Evolutionary conservation across 1,140 invertebrate genomes (phyloP).

Genomic region (Dolichoris vasculosae): DNA sequence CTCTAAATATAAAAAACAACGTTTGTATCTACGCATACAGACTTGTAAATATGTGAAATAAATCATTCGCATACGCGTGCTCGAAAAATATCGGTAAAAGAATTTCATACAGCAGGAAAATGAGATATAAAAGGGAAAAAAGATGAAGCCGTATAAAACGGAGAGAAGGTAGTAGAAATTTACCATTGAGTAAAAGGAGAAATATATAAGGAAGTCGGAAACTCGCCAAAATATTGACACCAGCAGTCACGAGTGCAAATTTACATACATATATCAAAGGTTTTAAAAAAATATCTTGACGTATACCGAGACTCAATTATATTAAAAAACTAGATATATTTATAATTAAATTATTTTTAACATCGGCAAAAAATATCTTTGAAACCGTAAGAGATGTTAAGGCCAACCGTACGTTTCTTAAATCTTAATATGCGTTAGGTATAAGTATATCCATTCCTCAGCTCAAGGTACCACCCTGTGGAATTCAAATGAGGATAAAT

Average conservation of each 20-base stretch:
- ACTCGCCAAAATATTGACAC: conserved; percentile 51
- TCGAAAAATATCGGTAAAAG: conserved; percentile 17
- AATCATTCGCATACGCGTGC: not conserved
- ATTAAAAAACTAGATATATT: not conserved
- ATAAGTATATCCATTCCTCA: not conserved
- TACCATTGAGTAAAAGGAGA: conserved; percentile 48
- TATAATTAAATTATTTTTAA: not conserved
- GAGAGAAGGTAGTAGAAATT: not conserved
- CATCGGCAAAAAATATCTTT: not conserved
- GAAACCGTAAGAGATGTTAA: not conserved
- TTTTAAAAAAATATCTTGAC: conserved; percentile 67
- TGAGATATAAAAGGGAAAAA: conserved; percentile 25
- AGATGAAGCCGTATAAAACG: not conserved
- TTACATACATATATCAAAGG: conserved; percentile 65
- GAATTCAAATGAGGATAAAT: conserved; percentile 72
- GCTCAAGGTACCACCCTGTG: conserved; percentile 52
- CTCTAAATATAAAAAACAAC: not conserved
- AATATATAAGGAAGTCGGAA: conserved; percentile 53
- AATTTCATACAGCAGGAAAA: conserved; percentile 20
- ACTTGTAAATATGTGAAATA: not conserved
- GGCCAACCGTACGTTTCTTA: not conserved
- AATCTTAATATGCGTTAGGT: not conserved
- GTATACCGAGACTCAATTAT: not conserved
- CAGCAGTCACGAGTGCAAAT: conserved; percentile 69
- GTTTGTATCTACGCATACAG: not conserved